phyloP scores from a whole-genome alignment of 2,113 vertebrate genomes.

The Oreotragus oreotragus region DNA sequence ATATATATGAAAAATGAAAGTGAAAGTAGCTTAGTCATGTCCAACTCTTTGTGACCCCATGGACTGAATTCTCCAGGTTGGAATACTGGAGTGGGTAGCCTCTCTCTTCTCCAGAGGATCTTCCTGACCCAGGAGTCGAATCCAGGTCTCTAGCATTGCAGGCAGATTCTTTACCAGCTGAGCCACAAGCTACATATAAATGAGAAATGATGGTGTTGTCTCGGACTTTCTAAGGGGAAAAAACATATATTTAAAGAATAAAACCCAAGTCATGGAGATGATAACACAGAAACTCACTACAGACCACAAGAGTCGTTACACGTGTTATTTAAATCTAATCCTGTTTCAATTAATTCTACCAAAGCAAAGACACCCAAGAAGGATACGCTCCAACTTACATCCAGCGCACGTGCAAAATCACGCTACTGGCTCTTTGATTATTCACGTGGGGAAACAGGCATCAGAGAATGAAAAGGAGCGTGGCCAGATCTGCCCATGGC shows the following conservation, averaged over 20 bases:
- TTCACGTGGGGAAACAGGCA: background rate
- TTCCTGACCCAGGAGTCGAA: background rate
- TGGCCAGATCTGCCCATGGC: background rate
- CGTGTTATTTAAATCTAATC: background rate
- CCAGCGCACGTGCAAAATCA: accelerated
- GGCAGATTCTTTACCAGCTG: background rate
- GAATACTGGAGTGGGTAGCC: background rate
- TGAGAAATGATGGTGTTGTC: background rate
- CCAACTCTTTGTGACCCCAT: background rate
- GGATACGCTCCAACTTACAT: accelerated
- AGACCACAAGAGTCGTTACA: accelerated
- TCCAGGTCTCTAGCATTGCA: background rate
- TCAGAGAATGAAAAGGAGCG: no score
- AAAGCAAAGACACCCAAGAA: background rate
- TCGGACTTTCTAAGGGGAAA: background rate
- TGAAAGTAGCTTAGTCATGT: background rate
- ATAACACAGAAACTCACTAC: background rate
- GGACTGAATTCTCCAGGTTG: background rate
- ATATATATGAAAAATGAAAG: background rate
- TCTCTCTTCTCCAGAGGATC: background rate
- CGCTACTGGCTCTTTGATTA: accelerated
- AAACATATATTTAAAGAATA: background rate
- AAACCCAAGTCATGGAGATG: background rate
- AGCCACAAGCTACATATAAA: background rate
- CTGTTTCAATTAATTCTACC: background rate